Evolutionary conservation across 2,888 invertebrate genomes (phyloP), one percentile per base, ranked within the genome.

Genomic region (Thalpophila matura): DNA sequence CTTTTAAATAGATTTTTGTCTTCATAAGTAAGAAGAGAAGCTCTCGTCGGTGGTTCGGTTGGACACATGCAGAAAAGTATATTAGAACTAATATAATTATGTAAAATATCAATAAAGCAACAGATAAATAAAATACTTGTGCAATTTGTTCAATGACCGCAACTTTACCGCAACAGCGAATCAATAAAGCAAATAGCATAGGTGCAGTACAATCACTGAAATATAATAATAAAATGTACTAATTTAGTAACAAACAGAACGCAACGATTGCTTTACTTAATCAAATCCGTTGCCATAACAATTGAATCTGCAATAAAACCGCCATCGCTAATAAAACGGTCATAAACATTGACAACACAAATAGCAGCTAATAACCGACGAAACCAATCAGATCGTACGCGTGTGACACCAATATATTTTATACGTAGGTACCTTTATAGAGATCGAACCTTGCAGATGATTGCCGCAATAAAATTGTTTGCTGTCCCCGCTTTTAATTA

Each of bases 341-440:
- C 88, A 91, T 94, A 94, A 94, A 94, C 93, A 93, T 92, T 90
- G 93, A 93, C 91, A 92, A 88, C 89, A 92, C 93, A 93, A 94
- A 93, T 93, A 93, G 89, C 86, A 83, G 82, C 92, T 93, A 93
- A 92, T 93, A 92, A 93, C 89, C 87, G 79, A 88, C 77, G 85
- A 82, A 85, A 83, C 93, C 92, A 92, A 93, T 93, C 92, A 89
- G 87, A 86, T 81, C 78, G 81, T 71, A 78, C 68, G 72, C 79
- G 81, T 81, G 81, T 82, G 77, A 78, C 83, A 79, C 81, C 86
- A 86, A 88, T 88, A 89, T 88, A 89, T 89, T 91, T 91, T 90
- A 92, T 89, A 85, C 84, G 82, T 80, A 33, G 33, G 33, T 67
- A 91, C 91, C 91, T 91, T 89, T 86, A 86, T 68, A 72, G 61